Percentiles rank a stretch among this genome's conserved stretches.
Conservation (phyloP, 2,888 invertebrate species). For the Microctonus aethiopoides region DNA sequence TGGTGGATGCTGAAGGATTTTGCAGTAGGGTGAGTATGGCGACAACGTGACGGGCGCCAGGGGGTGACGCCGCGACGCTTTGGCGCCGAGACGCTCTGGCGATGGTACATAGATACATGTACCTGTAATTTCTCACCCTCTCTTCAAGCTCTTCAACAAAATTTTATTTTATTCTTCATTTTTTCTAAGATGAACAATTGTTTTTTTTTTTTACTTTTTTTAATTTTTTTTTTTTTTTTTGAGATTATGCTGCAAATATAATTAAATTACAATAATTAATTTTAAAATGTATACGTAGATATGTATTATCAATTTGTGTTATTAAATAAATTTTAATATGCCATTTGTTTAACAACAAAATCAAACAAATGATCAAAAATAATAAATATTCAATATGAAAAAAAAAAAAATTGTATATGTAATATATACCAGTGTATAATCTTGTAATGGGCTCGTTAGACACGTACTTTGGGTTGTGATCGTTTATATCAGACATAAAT, state of each 20-base stretch:
- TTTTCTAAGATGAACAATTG: background rate
- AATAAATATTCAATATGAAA: too few relatives aligned
- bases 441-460: conserved; percentile 58
- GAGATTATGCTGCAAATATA: too few relatives aligned
- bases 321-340: too few relatives aligned
- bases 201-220: too few relatives aligned
- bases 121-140: conserved; percentile 41
- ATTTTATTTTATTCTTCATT: background rate
- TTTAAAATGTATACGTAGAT: too few relatives aligned
- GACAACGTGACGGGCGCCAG: conserved; percentile 65
- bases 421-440: conserved; percentile 49
- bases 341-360: too few relatives aligned
- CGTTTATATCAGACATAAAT: conserved; percentile 33
- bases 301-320: too few relatives aligned
- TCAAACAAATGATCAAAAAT: too few relatives aligned
- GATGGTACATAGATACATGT: conserved; percentile 56
- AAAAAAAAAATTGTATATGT: too few relatives aligned
- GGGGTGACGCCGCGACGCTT: conserved; percentile 66
- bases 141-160: conserved; percentile 15
- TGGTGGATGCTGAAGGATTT: conserved; percentile 28
- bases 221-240: too few relatives aligned
- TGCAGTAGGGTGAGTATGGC: conserved; percentile 55
- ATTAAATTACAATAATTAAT: too few relatives aligned
- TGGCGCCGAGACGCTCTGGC: conserved; percentile 62
- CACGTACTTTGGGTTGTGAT: conserved; percentile 46